Evolutionary conservation across 2,797 vertebrate species (phyloP).

Genomic region (Gobio occitaniae): DNA sequence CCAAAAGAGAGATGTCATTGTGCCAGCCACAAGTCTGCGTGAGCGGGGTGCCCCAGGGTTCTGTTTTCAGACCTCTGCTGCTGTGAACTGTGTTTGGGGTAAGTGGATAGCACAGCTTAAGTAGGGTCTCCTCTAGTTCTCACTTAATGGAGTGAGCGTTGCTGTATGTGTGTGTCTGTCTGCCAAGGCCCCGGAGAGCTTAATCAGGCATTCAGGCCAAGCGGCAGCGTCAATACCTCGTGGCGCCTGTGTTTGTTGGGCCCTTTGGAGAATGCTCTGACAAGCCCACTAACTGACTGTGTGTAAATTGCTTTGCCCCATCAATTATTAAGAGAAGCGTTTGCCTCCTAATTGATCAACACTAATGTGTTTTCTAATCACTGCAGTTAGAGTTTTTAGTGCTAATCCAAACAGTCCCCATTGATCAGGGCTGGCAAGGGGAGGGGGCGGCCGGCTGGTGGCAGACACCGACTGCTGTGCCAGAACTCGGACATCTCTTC

Average conservation of each 20-base stretch:
- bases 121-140: slow-evolving; percentile 82
- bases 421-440: slow-evolving; percentile 85
- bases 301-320: slow-evolving; percentile 84
- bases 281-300: slow-evolving; percentile 86
- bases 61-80: slow-evolving; percentile 52
- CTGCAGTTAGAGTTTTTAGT: slow-evolving; percentile 98
- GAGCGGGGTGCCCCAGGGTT: slow-evolving; percentile 49
- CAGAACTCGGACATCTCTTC: slow-evolving; percentile 66
- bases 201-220: slow-evolving; percentile 95
- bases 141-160: slow-evolving; percentile 83
- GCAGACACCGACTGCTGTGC: slow-evolving; percentile 55
- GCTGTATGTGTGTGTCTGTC: slow-evolving; percentile 46
- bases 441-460: slow-evolving; percentile 71
- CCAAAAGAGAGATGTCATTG: slow-evolving; percentile 44
- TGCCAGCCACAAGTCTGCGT: slow-evolving; percentile 43
- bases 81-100: slow-evolving; percentile 67
- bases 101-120: slow-evolving; percentile 85
- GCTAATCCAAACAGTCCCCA: slow-evolving; percentile 95
- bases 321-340: slow-evolving; percentile 98
- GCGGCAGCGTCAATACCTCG: slow-evolving; percentile 88
- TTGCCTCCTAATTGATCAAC: slow-evolving; percentile 98
- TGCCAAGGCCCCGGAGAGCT: slow-evolving; percentile 89
- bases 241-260: slow-evolving; percentile 95
- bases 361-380: slow-evolving; percentile 99
- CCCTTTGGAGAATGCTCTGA: slow-evolving; percentile 86